A percentile compares a stretch with the other conserved stretches of the same genome.
Evolutionary conservation across 92 coral and sea anemone genomes (phyloP).

Genomic region (Actinernus sp.): DNA sequence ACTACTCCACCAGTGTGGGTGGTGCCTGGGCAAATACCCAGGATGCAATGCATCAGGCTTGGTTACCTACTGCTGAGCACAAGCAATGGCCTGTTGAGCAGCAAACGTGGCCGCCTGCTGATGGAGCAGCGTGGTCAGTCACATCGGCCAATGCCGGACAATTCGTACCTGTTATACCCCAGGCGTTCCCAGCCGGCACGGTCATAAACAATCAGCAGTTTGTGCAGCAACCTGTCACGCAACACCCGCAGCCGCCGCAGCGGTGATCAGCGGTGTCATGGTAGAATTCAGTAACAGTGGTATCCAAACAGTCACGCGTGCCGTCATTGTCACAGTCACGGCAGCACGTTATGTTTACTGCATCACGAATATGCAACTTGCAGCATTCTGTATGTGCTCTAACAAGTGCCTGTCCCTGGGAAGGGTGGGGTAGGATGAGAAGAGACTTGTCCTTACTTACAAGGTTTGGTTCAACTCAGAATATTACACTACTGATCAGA

Average conservation of each 20-base stretch:
- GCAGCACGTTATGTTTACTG: no score
- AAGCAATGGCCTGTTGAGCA: background rate
- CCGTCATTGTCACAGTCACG: background rate
- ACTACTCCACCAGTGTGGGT: background rate
- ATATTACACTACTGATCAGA: no score
- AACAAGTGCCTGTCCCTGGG: no score
- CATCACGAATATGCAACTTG: no score
- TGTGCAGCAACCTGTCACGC: conserved; percentile 9
- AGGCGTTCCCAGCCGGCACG: conserved; percentile 41
- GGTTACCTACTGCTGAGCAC: background rate
- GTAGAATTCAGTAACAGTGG: background rate
- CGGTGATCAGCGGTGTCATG: background rate
- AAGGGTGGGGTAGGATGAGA: no score
- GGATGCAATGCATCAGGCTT: no score
- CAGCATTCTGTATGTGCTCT: no score
- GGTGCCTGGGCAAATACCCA: no score
- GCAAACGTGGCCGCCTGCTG: background rate
- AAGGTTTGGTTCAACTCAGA: no score
- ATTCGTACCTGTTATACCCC: conserved; percentile 63
- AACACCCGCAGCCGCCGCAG: conserved; percentile 1
- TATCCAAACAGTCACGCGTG: background rate
- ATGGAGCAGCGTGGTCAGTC: background rate
- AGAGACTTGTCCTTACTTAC: no score
- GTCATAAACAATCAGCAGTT: conserved; percentile 43
- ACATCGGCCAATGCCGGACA: conserved; percentile 39